These are phyloP conservation scores for Dendronephthya gigantea DNA, from an alignment of 64 coral and sea anemone genomes.

Conservation along the genomic window DNA sequence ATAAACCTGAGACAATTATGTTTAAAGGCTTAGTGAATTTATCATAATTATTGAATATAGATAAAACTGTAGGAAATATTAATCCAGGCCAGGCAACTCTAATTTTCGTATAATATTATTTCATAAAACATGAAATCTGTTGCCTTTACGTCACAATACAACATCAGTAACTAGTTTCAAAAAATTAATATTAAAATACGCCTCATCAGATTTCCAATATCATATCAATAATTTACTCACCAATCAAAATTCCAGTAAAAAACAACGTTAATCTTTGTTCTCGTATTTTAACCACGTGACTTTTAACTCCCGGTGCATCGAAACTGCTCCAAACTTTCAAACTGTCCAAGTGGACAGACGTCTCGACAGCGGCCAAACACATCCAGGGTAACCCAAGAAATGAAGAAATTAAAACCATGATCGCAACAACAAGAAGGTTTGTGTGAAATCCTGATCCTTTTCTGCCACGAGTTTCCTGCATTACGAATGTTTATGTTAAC, in stretches of 20 bases:
- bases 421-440: neutral
- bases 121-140: neutral
- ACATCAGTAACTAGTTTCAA: no score
- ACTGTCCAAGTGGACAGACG: conserved; percentile 13
- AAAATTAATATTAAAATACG: neutral
- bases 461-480: conserved; percentile 12
- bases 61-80: neutral
- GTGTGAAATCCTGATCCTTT: conserved; percentile 12
- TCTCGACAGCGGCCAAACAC: neutral
- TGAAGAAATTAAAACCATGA: neutral
- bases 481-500: neutral
- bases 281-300: conserved; percentile 10
- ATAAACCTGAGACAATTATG: neutral
- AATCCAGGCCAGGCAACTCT: neutral
- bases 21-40: neutral
- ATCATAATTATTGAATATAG: neutral
- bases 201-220: neutral
- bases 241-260: conserved; percentile 9
- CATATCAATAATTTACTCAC: neutral
- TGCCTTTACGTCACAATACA: no score
- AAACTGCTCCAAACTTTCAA: conserved; percentile 17
- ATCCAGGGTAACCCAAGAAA: conserved; percentile 7
- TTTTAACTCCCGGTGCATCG: neutral
- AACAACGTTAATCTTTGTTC: conserved; percentile 6
- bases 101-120: neutral